Conservation (phyloP, 2,888 invertebrate genomes). For the Therioaphis trifolii region DNA sequence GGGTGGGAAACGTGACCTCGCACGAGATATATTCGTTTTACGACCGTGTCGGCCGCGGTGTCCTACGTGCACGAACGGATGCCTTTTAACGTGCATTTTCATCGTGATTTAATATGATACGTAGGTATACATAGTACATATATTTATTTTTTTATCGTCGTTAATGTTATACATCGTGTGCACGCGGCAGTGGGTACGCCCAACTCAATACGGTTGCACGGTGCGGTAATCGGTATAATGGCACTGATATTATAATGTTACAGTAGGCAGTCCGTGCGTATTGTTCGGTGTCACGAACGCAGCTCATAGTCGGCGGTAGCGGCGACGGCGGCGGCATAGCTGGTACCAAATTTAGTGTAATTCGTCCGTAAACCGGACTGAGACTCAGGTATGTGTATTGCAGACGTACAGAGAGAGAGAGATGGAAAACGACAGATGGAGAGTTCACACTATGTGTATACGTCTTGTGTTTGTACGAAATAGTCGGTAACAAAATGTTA, state of each 20-base stretch:
- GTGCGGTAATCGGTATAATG: no score
- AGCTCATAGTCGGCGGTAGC: neutral
- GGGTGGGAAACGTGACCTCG: conserved; percentile 55
- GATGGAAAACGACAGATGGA: no score
- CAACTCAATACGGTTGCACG: no score
- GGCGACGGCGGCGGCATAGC: neutral
- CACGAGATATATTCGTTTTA: conserved; percentile 44
- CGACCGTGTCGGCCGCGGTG: neutral
- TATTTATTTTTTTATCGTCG: no score
- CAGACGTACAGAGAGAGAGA: neutral
- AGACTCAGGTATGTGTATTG: conserved; percentile 16
- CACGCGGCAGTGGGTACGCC: neutral
- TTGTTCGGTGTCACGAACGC: conserved; percentile 60
- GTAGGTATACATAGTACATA: no score
- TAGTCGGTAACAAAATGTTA: no score
- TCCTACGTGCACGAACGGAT: conserved; percentile 20
- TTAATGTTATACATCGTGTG: no score
- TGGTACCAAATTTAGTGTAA: neutral
- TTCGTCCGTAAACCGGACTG: conserved; percentile 32
- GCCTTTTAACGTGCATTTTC: neutral
- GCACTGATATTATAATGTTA: no score
- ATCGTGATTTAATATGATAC: neutral
- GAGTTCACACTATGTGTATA: no score
- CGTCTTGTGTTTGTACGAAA: no score
- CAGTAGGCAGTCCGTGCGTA: conserved; percentile 1